Conservation (phyloP, 1,140 invertebrate genomes). For the Sogatella furcifera region DNA sequence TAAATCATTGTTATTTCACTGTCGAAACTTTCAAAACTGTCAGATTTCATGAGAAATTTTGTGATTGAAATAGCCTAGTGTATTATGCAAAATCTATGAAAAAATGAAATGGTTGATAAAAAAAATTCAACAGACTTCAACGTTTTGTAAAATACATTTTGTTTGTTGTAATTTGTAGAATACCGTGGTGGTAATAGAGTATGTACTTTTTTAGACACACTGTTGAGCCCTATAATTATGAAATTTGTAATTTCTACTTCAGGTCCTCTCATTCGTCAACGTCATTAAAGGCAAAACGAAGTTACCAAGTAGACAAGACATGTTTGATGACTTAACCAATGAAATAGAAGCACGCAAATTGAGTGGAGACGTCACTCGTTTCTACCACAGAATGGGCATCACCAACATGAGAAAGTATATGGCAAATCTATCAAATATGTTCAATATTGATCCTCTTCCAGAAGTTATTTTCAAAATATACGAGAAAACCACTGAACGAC, state of each 20-base stretch:
- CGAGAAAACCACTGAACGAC: not conserved
- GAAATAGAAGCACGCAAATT: conserved; percentile 27
- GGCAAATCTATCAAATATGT: conserved; percentile 29
- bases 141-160: no score
- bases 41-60: no score
- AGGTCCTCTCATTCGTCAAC: conserved; percentile 45
- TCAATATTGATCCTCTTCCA: conserved; percentile 25
- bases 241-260: conserved; percentile 14
- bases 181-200: no score
- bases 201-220: no score
- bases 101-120: no score
- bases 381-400: conserved; percentile 33
- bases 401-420: conserved; percentile 34
- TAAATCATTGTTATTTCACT: no score
- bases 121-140: no score
- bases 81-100: no score
- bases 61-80: no score
- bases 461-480: conserved; percentile 28
- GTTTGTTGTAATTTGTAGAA: no score
- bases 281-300: conserved; percentile 35
- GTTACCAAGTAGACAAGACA: conserved; percentile 40
- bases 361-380: conserved; percentile 26
- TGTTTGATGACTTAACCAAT: conserved; percentile 34
- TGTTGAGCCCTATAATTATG: no score
- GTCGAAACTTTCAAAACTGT: no score